Evolutionary conservation across 1,140 invertebrate species (phyloP).

Genomic region (Thaumetopoea pityocampa): DNA sequence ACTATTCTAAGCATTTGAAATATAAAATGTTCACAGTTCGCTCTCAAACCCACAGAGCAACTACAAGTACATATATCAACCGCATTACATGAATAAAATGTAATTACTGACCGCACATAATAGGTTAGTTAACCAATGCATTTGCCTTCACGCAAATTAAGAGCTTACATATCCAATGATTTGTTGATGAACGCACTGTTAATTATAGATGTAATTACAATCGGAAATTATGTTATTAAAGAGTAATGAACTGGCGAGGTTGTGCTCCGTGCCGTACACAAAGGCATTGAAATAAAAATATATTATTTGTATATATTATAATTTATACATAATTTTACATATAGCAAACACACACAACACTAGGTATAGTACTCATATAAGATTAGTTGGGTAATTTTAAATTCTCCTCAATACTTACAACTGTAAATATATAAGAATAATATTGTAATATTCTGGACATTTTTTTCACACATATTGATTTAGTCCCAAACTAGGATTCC

Average conservation of each 20-base stretch:
- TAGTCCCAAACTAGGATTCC: too few species aligned
- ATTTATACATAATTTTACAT: too few species aligned
- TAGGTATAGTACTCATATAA: too few species aligned
- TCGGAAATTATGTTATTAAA: slow-evolving; percentile 32
- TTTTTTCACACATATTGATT: too few species aligned
- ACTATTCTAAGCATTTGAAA: background rate
- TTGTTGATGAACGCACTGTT: slow-evolving; percentile 12
- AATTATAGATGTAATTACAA: slow-evolving; percentile 32
- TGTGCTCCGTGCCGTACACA: too few species aligned
- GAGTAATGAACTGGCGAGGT: slow-evolving; percentile 29
- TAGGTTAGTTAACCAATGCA: slow-evolving; percentile 18
- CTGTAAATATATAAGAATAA: too few species aligned
- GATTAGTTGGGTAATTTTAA: too few species aligned
- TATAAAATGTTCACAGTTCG: slow-evolving; percentile 1
- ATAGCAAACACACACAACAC: too few species aligned
- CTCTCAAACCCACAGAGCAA: slow-evolving; percentile 4
- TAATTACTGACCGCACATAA: slow-evolving; percentile 8
- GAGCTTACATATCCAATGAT: slow-evolving; percentile 22
- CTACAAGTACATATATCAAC: slow-evolving; percentile 6
- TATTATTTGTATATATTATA: too few species aligned
- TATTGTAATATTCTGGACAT: too few species aligned
- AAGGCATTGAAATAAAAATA: too few species aligned
- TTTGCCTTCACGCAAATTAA: slow-evolving; percentile 21
- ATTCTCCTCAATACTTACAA: too few species aligned
- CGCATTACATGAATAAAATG: slow-evolving; percentile 3